Evolutionary conservation across 1,140 invertebrate species (phyloP), one percentile per base, ranked within the genome.

Genomic region (Oryctes rhinoceros): DNA sequence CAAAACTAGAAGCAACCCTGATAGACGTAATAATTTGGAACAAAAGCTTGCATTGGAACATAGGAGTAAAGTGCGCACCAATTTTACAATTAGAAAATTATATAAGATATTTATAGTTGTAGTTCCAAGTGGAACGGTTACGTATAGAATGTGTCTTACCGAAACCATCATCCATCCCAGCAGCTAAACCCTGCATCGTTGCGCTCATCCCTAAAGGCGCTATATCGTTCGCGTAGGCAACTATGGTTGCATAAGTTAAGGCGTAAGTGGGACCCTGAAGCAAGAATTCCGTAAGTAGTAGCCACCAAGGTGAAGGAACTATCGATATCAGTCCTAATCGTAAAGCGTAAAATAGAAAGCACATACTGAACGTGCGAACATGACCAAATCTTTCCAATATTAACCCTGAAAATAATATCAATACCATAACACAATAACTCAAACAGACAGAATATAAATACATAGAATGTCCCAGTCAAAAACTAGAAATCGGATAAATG

Each of bases 211-310:
- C 94, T 0, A 92, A 91, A 1, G 94, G 94, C 0, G 94, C 90
- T 20, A 95, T 89, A 5, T 90, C 91, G 47, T 93, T 93, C 1
- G 94, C 94, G 84, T 95, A 95, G 0, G 91, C 91, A 5, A 95
- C 94, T 47, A 95, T 94, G 1, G 92, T 93, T 0, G 94, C 92
- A 82, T 95, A 96, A 81, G 93, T 93, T 0, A 96, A 86, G 0
- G 94, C 94, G 86, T 94, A 96, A 5, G 94, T 93, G 0, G 94
- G 93, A 0, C 95, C 95, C 86, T 95, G 94, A 88, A 95, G 92
- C 80, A 93, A 88, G 59, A 91, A 89, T 87, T 95, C 94, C 9
- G 95, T 90, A 1, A 91, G 90, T 0, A 95, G 87, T 0, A 94
- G 88, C 89, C 92, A 94, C 93, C 94, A 95, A 0, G 94, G 94